phyloP scores from a whole-genome alignment of 2,888 invertebrate genomes.

The Taenaris catops region DNA sequence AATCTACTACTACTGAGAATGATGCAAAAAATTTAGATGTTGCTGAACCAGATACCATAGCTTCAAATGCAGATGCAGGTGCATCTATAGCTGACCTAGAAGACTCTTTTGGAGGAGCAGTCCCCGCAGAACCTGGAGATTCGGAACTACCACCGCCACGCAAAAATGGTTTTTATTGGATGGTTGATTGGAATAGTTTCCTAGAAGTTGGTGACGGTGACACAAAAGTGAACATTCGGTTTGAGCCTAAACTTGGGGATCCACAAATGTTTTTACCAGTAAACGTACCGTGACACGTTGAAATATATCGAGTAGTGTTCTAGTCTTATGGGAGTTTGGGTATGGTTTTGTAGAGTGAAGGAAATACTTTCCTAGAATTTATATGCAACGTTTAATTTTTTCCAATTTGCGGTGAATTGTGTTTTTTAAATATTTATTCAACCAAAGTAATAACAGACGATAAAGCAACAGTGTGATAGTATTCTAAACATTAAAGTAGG shows the following conservation, averaged over 20 bases:
- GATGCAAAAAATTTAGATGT: slow-evolving; percentile 36
- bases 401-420: too few species aligned
- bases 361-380: too few species aligned
- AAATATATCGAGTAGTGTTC: slow-evolving; percentile 27
- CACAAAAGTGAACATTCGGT: slow-evolving; percentile 87
- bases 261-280: slow-evolving; percentile 88
- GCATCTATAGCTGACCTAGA: slow-evolving; percentile 84
- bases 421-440: too few species aligned
- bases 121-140: slow-evolving; percentile 76
- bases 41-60: slow-evolving; percentile 41
- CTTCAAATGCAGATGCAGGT: slow-evolving; percentile 67
- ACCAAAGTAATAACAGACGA: too few species aligned
- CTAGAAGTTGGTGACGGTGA: slow-evolving; percentile 89
- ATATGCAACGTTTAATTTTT: too few species aligned
- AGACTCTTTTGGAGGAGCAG: slow-evolving; percentile 87
- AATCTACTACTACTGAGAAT: slow-evolving; percentile 28
- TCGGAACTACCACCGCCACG: slow-evolving; percentile 82
- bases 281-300: slow-evolving; percentile 81
- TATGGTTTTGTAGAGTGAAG: neutral
- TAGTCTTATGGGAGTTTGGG: slow-evolving; percentile 28
- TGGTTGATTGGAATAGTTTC: slow-evolving; percentile 93
- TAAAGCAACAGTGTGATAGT: too few species aligned
- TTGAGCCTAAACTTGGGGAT: slow-evolving; percentile 90
- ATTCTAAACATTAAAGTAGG: too few species aligned
- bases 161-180: slow-evolving; percentile 90